Conservation (phyloP, 2,113 vertebrate species). For the Capreolus pygargus region DNA sequence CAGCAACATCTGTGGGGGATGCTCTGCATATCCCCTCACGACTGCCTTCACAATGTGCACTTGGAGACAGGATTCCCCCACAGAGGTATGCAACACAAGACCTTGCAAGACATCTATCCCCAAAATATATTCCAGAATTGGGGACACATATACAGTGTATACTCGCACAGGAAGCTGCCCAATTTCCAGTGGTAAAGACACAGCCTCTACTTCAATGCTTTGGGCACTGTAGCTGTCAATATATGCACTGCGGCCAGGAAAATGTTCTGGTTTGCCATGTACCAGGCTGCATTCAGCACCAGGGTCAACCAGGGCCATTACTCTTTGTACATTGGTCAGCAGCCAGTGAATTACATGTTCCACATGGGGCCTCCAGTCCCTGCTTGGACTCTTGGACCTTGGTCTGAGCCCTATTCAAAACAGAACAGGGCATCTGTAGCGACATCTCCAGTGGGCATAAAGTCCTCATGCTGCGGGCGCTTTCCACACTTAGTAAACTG, state of each 20-base stretch:
- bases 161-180: neutral
- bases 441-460: neutral
- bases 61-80: neutral
- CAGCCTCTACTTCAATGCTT: neutral
- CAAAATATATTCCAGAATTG: neutral
- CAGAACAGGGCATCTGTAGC: neutral
- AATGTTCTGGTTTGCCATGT: neutral
- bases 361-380: neutral
- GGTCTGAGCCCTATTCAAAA: neutral
- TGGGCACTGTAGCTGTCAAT: neutral
- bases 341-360: neutral
- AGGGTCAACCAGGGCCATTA: neutral
- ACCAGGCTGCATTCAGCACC: neutral
- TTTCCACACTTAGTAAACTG: neutral
- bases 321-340: neutral
- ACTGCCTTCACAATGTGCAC: neutral
- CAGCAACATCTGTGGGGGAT: neutral
- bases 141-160: neutral
- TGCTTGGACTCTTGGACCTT: neutral
- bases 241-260: neutral
- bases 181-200: neutral
- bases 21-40: neutral
- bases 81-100: neutral
- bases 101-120: neutral
- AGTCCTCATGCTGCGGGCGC: neutral